Base-by-base conservation (phyloP, 2,797 vertebrate species). In the Gymnodraco acuticeps region DNA sequence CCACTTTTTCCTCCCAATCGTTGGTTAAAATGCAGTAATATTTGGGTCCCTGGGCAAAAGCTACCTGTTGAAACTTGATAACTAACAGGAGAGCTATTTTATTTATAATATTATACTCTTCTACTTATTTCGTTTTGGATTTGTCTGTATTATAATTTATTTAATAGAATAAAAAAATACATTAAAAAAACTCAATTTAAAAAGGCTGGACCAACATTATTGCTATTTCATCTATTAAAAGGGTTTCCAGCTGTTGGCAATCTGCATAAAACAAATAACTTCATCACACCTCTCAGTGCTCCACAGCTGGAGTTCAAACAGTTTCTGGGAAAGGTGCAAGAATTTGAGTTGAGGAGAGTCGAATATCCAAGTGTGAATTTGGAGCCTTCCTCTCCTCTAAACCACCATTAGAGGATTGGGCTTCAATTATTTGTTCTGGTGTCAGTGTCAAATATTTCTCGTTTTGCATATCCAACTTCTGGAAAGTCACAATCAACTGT, bases 331-430 rank as follows among this genome's bases (percentile, higher is more conserved):
- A 45, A 17, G 38, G 17, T 52, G 27, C 27, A 27, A 27, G 27
- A 27, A 27, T 27, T 38, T 38, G 33, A 38, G 33, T 5, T 66
- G 1, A 56, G 33, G 53, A 0, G 58, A 27, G 27, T 55, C 52
- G 15, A 59, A 64, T 47, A 70, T 76, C 78, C 52, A 73, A 67
- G 73, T 41, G 61, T 17, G 3, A 70, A 60, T 73, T 62, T 48
- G n/a, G 68, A 53, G 38, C 16, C 11, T 10, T 54, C 53, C 53
- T 41, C 43, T 11, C 20, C 53, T 45, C 11, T 45, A 64, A 64
- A 56, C 7, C 31, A 53, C 61, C 14, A 14, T 12, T 43, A 9
- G 10, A 58, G n/a, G n/a, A 47, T 43, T 54, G 51, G 68, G 10
- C 33, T 31, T 73, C 7, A 20, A 77, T 47, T 48, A 15, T 17